A percentile compares a stretch with the other conserved stretches of the same genome.
phyloP scores from a whole-genome alignment of 2,888 invertebrate species.

The Caenorhabditis sp. region DNA sequence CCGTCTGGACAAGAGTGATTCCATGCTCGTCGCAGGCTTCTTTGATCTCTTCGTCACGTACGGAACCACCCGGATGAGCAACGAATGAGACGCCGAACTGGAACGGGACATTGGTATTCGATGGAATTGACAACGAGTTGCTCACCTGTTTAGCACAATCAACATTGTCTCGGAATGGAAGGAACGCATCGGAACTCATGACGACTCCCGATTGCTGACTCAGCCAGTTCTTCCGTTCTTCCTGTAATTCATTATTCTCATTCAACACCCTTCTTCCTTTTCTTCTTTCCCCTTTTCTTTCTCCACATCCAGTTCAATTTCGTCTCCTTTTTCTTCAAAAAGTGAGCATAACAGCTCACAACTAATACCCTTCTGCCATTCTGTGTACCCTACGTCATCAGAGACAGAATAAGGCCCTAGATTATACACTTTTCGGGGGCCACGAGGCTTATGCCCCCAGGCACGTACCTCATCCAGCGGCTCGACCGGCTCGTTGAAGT shows the following conservation, averaged over 20 bases:
- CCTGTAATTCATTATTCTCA: conserved; percentile 70
- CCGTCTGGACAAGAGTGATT: conserved; percentile 92
- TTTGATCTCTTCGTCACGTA: conserved; percentile 93
- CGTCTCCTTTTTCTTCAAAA: not conserved
- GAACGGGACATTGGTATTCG: too few relatives aligned
- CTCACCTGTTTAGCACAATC: conserved; percentile 85
- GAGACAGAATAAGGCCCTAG: conserved; percentile 8
- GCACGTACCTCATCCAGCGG: conserved; percentile 79
- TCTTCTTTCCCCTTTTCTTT: not conserved
- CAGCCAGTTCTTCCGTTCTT: conserved; percentile 85
- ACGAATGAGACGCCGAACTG: conserved; percentile 96
- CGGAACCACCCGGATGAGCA: conserved; percentile 95
- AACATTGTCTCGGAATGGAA: conserved; percentile 97
- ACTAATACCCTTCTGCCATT: conserved; percentile 34
- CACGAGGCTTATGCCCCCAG: conserved; percentile 42
- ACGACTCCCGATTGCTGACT: conserved; percentile 87
- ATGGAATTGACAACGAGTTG: not conserved
- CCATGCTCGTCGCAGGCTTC: conserved; percentile 94
- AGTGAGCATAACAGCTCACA: conserved; percentile 30
- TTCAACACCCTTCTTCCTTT: not conserved
- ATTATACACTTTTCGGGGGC: conserved; percentile 41
- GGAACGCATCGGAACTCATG: conserved; percentile 97
- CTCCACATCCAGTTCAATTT: conserved; percentile 2
- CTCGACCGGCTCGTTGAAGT: conserved; percentile 80
- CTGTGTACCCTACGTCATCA: conserved; percentile 37